Evolutionary conservation across 2,888 invertebrate genomes (phyloP), one percentile per base, ranked within the genome.

Genomic region (Latrodectus hesperus): DNA sequence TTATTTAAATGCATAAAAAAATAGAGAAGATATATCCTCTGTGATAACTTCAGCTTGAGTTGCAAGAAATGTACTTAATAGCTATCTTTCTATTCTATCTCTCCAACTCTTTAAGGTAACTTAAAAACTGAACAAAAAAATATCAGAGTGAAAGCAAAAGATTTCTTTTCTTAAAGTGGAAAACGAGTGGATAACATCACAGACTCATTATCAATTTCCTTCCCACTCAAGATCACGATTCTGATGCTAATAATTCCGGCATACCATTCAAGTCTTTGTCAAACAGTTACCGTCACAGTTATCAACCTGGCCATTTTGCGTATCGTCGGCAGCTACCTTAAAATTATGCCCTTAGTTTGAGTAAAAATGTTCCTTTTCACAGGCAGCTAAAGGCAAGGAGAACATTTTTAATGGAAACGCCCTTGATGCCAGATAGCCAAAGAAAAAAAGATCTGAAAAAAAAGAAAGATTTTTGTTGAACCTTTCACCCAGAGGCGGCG

Each of bases 141-240:
- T 6, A 38, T 38, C 38, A 38, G 38, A 38, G 6, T 38, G 38
- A 38, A 38, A 38, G 38, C 38, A 6, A 38, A 38, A 6, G 38
- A 6, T 38, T 38, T 38, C 6, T 0, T 4, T 22, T 38, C 2
- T 38, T 38, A 38, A 38, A 38, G 38, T 4, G 38, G 38, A 38
- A 38, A 38, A 38, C 38, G 38, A 60, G n/a, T n/a, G 60, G 60
- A 16, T 6, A 9, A 0, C n/a, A 16, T 60, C 8, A n/a, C 16
- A 60, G 60, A 8, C 10, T 60, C n/a, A n/a, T 60, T 60, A 60
- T 60, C 60, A n/a, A 60, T 60, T 16, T 26, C 16, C 80, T 80
- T 80, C 80, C 80, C 80, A 80, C 80, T 72, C 80, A 60, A 12
- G 26, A 72, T 80, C 80, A 80, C 80, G 80, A 80, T 17, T 9